Conservation (phyloP, 1,140 invertebrate species). For the Lucilia cuprina region DNA sequence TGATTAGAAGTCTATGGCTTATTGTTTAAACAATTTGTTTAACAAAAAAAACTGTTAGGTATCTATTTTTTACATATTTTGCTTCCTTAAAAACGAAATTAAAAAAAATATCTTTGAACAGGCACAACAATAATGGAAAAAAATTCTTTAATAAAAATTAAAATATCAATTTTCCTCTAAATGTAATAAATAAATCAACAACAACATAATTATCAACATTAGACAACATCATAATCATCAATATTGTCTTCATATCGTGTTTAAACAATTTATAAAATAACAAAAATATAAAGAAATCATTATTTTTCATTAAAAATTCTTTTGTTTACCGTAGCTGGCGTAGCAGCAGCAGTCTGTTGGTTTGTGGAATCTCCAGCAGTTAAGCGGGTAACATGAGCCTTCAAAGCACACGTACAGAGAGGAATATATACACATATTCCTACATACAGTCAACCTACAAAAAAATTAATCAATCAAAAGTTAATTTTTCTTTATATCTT, state of each 20-base stretch:
- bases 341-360: too few species aligned
- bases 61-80: not conserved
- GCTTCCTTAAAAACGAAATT: not conserved
- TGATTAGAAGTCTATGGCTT: not conserved
- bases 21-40: constrained; percentile 10
- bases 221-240: not conserved
- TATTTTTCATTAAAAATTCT: not conserved
- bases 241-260: not conserved
- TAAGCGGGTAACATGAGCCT: too few species aligned
- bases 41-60: too few species aligned
- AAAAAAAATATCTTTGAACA: not conserved
- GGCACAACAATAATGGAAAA: not conserved
- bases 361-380: too few species aligned
- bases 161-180: not conserved
- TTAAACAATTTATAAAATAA: too few species aligned
- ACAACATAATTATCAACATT: not conserved
- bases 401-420: too few species aligned
- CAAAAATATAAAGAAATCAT: not conserved
- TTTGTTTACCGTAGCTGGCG: not conserved
- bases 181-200: not conserved
- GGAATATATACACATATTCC: too few species aligned
- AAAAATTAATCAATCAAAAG: constrained; percentile 40
- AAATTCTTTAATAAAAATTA: not conserved
- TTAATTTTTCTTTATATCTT: constrained; percentile 30
- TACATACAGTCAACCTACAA: not conserved